Conservation (phyloP, 2,797 vertebrate species). For the Protonibea diacanthus region DNA sequence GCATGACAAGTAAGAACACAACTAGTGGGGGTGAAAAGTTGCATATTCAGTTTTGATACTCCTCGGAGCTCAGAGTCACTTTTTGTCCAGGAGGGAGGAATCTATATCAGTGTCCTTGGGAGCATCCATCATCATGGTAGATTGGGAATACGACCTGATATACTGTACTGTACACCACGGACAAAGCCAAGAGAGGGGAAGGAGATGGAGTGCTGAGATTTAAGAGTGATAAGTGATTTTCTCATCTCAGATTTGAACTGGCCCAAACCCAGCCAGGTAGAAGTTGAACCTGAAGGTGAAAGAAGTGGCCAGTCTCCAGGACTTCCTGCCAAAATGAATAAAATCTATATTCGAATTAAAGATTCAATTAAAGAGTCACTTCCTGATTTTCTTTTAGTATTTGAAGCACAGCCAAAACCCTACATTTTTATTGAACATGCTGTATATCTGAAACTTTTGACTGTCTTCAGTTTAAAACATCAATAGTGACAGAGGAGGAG, state of each 20-base stretch:
- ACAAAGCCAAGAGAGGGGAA: conserved; percentile 18
- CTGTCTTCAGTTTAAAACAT: background rate
- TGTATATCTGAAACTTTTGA: background rate
- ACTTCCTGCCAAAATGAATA: background rate
- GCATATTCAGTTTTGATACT: background rate
- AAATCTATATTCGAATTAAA: background rate
- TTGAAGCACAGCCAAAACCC: background rate
- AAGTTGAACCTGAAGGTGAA: conserved; percentile 11
- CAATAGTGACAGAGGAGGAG: background rate
- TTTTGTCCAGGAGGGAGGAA: conserved; percentile 12
- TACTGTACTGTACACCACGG: background rate
- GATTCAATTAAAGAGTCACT: background rate
- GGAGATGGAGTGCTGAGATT: conserved; percentile 19
- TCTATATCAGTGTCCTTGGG: conserved; percentile 27
- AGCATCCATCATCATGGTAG: conserved; percentile 6
- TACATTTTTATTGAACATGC: background rate
- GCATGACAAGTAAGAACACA: background rate
- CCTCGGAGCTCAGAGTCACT: conserved; percentile 1
- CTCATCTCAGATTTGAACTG: conserved; percentile 26
- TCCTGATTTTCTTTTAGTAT: background rate
- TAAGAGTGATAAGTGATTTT: conserved; percentile 30
- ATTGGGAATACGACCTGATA: conserved; percentile 20
- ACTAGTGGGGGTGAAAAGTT: background rate
- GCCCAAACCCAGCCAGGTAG: conserved; percentile 24
- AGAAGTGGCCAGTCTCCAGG: background rate